A percentile compares a stretch with the other conserved stretches of the same genome.
These are phyloP conservation scores for Taphrorychus bicolor DNA, from an alignment of 2,888 invertebrate species.

Conservation along the genomic window DNA sequence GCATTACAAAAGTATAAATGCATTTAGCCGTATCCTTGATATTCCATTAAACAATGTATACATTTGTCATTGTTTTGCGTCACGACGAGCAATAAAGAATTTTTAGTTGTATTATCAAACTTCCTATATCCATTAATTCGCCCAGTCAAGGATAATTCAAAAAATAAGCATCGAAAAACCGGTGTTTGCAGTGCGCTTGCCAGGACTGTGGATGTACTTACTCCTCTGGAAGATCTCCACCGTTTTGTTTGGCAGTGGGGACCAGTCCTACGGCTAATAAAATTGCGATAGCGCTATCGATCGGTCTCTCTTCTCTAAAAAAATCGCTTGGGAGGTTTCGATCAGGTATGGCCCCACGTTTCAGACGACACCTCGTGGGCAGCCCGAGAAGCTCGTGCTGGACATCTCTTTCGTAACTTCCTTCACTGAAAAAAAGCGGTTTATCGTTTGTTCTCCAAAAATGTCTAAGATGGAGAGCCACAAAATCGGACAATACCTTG, in stretches of 20 bases:
- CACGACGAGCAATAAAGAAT: no score
- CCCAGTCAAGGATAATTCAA: no score
- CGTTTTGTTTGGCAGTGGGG: slow-evolving; percentile 51
- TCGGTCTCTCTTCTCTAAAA: slow-evolving; percentile 50
- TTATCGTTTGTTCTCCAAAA: no score
- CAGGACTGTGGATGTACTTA: no score
- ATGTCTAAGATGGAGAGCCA: not conserved
- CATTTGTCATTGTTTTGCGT: no score
- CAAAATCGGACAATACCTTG: no score
- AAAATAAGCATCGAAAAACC: no score
- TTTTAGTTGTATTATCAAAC: no score
- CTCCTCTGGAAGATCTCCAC: slow-evolving; percentile 59
- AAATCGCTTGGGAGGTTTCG: slow-evolving; percentile 50
- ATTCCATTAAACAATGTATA: not conserved
- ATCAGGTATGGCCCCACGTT: slow-evolving; percentile 62
- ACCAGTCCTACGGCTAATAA: slow-evolving; percentile 65
- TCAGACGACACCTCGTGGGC: slow-evolving; percentile 62
- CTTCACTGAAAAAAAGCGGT: slow-evolving; percentile 51
- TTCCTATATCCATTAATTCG: no score
- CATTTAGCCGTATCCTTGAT: not conserved
- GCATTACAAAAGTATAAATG: not conserved
- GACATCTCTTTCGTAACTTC: slow-evolving; percentile 65
- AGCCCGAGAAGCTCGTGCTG: slow-evolving; percentile 65
- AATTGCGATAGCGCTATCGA: slow-evolving; percentile 60
- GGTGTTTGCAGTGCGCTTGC: no score